A percentile compares a stretch with the other conserved stretches of the same genome.
phyloP scores from a whole-genome alignment of 2,888 invertebrate species.

The Thera obeliscata region DNA sequence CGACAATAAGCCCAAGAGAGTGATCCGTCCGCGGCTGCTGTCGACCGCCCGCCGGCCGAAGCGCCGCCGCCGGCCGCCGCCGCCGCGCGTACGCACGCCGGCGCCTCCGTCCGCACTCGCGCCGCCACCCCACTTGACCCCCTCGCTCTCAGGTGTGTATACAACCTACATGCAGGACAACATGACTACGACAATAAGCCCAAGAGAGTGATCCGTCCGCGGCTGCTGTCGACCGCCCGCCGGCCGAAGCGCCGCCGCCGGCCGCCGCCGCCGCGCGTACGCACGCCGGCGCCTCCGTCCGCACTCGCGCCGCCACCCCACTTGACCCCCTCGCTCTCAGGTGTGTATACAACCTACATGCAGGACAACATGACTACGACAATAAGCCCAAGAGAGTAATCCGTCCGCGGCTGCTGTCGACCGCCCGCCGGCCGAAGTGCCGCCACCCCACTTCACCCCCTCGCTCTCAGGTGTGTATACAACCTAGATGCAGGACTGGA shows the following conservation, averaged over 20 bases:
- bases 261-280: conserved; percentile 44
- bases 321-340: conserved; percentile 60
- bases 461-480: conserved; percentile 58
- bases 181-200: conserved; percentile 90
- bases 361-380: conserved; percentile 88
- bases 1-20: conserved; percentile 91
- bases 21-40: conserved; percentile 84
- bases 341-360: conserved; percentile 39
- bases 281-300: conserved; percentile 30
- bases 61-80: conserved; percentile 50
- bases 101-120: conserved; percentile 27
- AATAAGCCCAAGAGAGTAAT: conserved; percentile 90
- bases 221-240: conserved; percentile 62
- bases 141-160: conserved; percentile 60
- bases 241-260: conserved; percentile 49
- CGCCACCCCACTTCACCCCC: conserved; percentile 46
- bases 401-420: conserved; percentile 80
- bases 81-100: conserved; percentile 37
- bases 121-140: conserved; percentile 43
- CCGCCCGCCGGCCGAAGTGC: conserved; percentile 45
- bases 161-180: conserved; percentile 72
- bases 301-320: conserved; percentile 29
- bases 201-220: conserved; percentile 88
- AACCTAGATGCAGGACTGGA: conserved; percentile 75
- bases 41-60: conserved; percentile 45